These are phyloP conservation scores for Hylaea fasciaria DNA, from an alignment of 2,888 invertebrate species.

Conservation along the genomic window DNA sequence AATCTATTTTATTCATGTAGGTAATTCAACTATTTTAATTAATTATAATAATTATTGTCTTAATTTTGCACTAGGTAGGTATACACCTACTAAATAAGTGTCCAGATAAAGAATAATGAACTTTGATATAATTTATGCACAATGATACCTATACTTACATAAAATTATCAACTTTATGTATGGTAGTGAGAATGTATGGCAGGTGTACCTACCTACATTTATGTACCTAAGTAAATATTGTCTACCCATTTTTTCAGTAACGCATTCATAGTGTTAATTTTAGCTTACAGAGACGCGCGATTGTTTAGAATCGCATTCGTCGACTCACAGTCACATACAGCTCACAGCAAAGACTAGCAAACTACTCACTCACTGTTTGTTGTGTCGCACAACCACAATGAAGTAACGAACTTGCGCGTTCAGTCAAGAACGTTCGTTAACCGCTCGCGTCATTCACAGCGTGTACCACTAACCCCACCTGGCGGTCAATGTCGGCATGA, in stretches of 20 bases:
- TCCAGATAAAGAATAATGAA: background rate
- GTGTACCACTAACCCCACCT: conserved; percentile 78
- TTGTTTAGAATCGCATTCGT: conserved; percentile 14
- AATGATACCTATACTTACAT: no score
- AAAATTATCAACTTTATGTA: no score
- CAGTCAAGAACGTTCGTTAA: conserved; percentile 85
- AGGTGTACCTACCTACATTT: no score
- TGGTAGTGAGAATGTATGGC: no score
- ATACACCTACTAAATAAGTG: no score
- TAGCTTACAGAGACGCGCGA: background rate
- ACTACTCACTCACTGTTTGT: conserved; percentile 43
- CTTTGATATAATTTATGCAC: no score
- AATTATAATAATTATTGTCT: no score
- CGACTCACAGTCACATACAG: conserved; percentile 20
- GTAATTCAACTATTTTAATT: background rate
- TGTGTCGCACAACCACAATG: conserved; percentile 65
- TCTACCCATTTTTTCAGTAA: no score
- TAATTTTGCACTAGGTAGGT: background rate
- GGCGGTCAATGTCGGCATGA: conserved; percentile 83
- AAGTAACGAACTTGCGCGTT: conserved; percentile 75
- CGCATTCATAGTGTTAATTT: background rate
- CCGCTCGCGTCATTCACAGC: conserved; percentile 71
- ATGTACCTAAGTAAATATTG: no score
- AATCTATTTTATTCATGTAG: background rate
- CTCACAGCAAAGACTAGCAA: no score